Evolutionary conservation across 53 echinoderm and acorn worm species (phyloP).

Genomic region (Crossaster papposus): DNA sequence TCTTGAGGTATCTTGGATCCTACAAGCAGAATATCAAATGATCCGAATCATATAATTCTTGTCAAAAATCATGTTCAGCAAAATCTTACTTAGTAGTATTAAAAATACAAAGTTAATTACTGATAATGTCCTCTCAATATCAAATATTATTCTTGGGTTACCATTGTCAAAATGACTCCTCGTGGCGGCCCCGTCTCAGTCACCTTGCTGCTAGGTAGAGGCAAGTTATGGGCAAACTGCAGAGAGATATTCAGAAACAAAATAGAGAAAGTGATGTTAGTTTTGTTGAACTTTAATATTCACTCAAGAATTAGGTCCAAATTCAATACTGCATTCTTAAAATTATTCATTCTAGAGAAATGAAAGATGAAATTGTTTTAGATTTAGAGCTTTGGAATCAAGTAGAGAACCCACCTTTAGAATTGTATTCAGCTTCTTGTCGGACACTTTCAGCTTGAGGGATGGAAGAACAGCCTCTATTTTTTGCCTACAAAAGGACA

Average conservation of each 20-base stretch:
- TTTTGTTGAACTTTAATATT: no score
- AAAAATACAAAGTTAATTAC: background rate
- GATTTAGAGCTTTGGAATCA: background rate
- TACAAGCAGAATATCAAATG: conserved; percentile 18
- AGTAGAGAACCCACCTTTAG: conserved; percentile 62
- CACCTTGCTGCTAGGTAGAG: conserved; percentile 69
- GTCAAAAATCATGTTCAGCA: no score
- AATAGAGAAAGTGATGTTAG: no score
- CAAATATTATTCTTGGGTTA: background rate
- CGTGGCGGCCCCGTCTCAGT: conserved; percentile 63
- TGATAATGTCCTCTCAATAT: background rate
- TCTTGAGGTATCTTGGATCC: conserved; percentile 61
- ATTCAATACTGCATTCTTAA: no score
- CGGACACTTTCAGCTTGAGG: conserved; percentile 87
- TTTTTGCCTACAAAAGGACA: conserved; percentile 71
- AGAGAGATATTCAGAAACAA: background rate
- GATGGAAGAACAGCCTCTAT: conserved; percentile 97
- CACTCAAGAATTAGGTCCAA: no score
- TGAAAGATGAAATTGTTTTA: no score
- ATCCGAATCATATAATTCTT: no score
- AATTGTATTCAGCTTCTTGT: conserved; percentile 80
- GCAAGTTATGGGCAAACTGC: conserved; percentile 91
- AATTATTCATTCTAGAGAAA: no score
- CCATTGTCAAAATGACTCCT: conserved; percentile 58
- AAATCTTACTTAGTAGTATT: background rate